Base-by-base conservation (phyloP, 2,888 invertebrate genomes). In the Silvanus unidentatus region DNA sequence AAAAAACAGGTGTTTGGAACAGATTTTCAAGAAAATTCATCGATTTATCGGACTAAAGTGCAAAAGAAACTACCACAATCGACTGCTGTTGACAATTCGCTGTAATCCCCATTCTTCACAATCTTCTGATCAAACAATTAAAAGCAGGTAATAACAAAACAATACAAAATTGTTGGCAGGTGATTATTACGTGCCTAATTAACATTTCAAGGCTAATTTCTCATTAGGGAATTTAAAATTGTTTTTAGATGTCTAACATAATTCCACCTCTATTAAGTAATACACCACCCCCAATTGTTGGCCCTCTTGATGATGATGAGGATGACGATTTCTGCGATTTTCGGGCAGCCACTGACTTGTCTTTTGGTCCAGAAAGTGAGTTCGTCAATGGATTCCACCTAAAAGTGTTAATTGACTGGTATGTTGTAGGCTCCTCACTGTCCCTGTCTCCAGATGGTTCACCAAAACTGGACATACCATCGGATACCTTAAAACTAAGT, bases 241-340 rank as follows among this genome's bases (percentile, higher is more conserved):
- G n/a, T 11, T 35, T 35, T 11, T 50, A 65, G 57, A 73, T 73
- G 73, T 70, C 73, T 50, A 73, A 71, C 56, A 68, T 74, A 62
- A 75, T 79, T 59, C 79, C 79, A 53, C 78, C 77, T 48, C 67
- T 78, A 46, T 64, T 79, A 47, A 76, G 77, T 59, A 75, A 73
- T 61, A 74, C 78, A 38, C 79, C 79, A 43, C 78, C 79, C 38
- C 78, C 79, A 34, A 75, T 78, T 53, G 72, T 73, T 48, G 64
- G 65, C 42, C 62, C 63, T 42, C 67, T 63, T 39, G 71, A 74
- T 49, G 74, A 74, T 40, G 74, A 73, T 16, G 69, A 71, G 45
- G 71, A 73, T 52, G 79, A 80, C 69, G 79, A 79, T 63, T 81
- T 80, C 73, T 78, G 77, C 34, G 78, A 79, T 61, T 80, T 80